Conservation (phyloP, 2,888 invertebrate genomes). For the Aphidoletes aphidimyza region DNA sequence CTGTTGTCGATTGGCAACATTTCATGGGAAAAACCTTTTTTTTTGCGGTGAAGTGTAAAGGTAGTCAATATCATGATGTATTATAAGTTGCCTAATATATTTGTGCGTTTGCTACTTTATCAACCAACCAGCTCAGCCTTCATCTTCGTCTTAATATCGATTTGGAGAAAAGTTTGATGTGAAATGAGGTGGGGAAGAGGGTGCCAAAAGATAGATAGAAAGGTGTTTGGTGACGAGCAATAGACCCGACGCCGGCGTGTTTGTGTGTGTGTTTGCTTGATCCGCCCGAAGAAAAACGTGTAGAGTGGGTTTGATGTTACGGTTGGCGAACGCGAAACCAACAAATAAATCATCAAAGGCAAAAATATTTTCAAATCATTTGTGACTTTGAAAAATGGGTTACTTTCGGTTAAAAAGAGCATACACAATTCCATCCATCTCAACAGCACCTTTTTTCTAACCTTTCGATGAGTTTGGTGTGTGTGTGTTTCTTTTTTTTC, state of each 20-base stretch:
- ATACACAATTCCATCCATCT: conserved; percentile 36
- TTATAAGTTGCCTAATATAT: neutral
- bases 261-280: no score
- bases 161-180: no score
- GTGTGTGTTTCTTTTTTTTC: neutral
- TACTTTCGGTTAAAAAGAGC: conserved; percentile 43
- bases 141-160: no score
- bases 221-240: no score
- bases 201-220: no score
- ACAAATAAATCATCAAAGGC: conserved; percentile 54
- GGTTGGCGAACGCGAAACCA: conserved; percentile 32
- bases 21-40: neutral
- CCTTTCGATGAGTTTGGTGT: neutral
- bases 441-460: neutral
- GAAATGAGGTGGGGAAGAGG: neutral
- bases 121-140: no score
- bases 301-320: conserved; percentile 20
- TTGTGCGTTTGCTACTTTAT: neutral
- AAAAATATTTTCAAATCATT: conserved; percentile 48
- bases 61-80: neutral
- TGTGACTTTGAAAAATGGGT: conserved; percentile 53
- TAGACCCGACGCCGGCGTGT: neutral
- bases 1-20: neutral
- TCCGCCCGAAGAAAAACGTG: neutral
- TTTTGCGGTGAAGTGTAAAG: neutral